Evolutionary conservation across 2,797 vertebrate genomes (phyloP).

Genomic region (Pseudochirops corinnae): DNA sequence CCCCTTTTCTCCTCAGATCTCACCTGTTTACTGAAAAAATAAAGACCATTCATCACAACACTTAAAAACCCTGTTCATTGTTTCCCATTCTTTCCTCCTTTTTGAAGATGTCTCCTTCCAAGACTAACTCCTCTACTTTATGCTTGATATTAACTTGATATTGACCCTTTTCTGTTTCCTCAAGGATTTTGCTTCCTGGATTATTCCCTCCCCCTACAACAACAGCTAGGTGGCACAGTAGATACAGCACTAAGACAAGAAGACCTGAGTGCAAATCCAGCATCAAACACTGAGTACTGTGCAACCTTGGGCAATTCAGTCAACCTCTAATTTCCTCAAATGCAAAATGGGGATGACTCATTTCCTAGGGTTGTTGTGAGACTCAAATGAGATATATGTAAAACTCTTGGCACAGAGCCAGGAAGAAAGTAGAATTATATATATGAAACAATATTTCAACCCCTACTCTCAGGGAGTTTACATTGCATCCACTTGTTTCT

Average conservation of each 20-base stretch:
- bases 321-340: not conserved
- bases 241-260: not conserved
- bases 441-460: too few relatives aligned
- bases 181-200: not conserved
- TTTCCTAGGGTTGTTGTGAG: not conserved
- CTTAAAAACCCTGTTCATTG: not conserved
- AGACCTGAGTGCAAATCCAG: not conserved
- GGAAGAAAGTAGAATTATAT: not conserved
- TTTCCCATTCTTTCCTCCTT: not conserved
- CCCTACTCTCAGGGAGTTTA: too few relatives aligned
- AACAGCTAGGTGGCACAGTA: not conserved
- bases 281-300: not conserved
- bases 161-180: not conserved
- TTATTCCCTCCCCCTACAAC: not conserved
- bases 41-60: not conserved
- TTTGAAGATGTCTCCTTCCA: not conserved
- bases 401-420: not conserved
- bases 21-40: not conserved
- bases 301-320: not conserved
- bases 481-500: too few relatives aligned
- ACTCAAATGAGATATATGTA: not conserved
- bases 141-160: not conserved
- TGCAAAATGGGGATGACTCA: not conserved
- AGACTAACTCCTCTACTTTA: not conserved
- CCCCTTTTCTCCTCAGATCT: not conserved